Conservation (phyloP, 1,140 invertebrate species). For the Steinernema khuongi region DNA sequence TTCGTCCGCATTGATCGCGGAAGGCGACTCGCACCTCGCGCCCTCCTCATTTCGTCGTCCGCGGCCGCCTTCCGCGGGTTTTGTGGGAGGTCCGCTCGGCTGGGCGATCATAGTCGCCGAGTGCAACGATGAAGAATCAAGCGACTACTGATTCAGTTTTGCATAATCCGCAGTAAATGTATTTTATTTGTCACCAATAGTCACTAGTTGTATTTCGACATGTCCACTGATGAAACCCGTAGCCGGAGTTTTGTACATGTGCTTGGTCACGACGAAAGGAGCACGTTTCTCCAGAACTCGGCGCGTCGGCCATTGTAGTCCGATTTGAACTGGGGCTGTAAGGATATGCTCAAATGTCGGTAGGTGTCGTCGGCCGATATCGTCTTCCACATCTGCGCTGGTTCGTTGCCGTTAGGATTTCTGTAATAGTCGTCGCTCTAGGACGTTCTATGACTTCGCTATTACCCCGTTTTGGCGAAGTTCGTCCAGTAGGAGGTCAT, state of each 20-base stretch:
- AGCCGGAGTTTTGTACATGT: no score
- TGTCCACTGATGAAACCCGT: background rate
- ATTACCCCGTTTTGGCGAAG: slow-evolving; percentile 14
- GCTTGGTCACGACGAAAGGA: background rate
- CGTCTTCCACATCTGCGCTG: background rate
- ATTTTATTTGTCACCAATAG: no score
- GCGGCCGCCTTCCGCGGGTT: background rate
- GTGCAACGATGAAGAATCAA: background rate
- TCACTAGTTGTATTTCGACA: background rate
- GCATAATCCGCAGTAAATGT: no score
- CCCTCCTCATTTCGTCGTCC: background rate
- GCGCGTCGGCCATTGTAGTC: background rate
- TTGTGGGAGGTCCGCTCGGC: background rate
- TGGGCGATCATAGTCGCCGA: no score
- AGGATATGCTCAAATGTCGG: slow-evolving; percentile 9
- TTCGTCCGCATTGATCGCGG: background rate
- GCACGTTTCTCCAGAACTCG: background rate
- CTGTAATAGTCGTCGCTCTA: no score
- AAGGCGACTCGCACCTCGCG: background rate
- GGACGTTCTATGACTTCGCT: background rate
- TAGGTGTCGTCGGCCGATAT: background rate
- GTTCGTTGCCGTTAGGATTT: slow-evolving; percentile 9
- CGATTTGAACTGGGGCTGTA: background rate
- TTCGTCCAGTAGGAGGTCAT: slow-evolving; percentile 11
- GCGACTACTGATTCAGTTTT: no score